phyloP scores from a whole-genome alignment of 2,888 invertebrate species.

The Apodemia mormo region DNA sequence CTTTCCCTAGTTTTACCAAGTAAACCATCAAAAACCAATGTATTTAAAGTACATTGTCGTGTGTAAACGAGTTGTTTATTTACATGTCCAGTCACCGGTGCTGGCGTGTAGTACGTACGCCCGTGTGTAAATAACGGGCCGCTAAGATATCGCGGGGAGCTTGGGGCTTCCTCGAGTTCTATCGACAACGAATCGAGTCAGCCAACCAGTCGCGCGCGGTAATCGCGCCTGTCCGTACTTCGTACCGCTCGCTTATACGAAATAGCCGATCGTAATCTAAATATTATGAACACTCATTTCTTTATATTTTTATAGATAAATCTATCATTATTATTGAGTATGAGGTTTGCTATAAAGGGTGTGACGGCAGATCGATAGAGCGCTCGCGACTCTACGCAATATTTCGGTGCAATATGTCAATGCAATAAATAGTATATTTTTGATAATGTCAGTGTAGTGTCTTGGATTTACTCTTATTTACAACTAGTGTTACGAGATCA shows the following conservation, averaged over 20 bases:
- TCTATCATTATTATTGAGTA: constrained; percentile 20
- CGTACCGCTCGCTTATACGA: constrained; percentile 43
- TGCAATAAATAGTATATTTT: constrained; percentile 53
- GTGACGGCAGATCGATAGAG: constrained; percentile 37
- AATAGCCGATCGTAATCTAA: constrained; percentile 67
- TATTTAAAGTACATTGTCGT: constrained; percentile 31
- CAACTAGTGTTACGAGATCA: constrained; percentile 51
- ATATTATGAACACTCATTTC: constrained; percentile 49
- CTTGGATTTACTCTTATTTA: constrained; percentile 59
- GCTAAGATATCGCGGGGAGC: constrained; percentile 56
- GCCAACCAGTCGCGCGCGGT: constrained; percentile 71
- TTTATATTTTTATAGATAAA: constrained; percentile 15
- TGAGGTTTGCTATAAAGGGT: constrained; percentile 30
- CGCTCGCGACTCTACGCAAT: constrained; percentile 51
- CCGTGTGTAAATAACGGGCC: constrained; percentile 70
- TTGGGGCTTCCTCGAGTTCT: constrained; percentile 33
- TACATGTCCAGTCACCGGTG: constrained; percentile 52
- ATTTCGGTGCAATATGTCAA: constrained; percentile 65
- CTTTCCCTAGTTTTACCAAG: not conserved
- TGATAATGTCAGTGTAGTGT: constrained; percentile 33
- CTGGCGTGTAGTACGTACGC: constrained; percentile 48
- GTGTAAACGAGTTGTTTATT: constrained; percentile 62
- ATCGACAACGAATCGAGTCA: constrained; percentile 29
- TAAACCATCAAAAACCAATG: not conserved
- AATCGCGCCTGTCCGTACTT: constrained; percentile 56